These are phyloP conservation scores for Sula dactylatra DNA, from an alignment of 2,113 vertebrate species.

Conservation along the genomic window DNA sequence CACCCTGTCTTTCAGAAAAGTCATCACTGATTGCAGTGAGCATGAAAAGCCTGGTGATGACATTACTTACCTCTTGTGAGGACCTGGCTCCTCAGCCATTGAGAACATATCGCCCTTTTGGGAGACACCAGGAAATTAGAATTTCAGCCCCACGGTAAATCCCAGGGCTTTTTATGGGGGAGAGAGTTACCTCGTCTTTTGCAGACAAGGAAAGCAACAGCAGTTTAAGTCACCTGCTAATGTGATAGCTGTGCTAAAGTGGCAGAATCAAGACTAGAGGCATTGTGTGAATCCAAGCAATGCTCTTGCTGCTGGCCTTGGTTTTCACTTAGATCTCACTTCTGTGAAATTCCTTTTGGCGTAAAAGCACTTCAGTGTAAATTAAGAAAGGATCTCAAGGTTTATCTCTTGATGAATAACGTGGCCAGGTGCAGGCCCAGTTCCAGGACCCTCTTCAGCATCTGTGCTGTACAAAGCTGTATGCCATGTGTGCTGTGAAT, in stretches of 20 bases:
- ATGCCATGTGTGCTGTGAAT: background rate
- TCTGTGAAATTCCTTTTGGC: background rate
- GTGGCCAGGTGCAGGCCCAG: background rate
- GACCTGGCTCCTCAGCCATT: background rate
- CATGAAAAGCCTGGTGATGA: background rate
- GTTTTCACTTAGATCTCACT: background rate
- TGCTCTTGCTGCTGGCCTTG: background rate
- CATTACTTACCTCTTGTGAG: background rate
- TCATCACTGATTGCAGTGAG: background rate
- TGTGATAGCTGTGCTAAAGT: background rate
- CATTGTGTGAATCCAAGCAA: background rate
- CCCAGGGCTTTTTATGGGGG: background rate
- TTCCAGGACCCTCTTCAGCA: background rate
- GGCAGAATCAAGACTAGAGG: background rate
- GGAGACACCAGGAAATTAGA: background rate
- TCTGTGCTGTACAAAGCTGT: background rate
- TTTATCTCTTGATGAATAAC: conserved; percentile 12
- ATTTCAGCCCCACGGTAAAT: background rate
- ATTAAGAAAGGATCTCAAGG: background rate
- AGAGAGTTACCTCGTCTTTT: background rate
- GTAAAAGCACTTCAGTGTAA: background rate
- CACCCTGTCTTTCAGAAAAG: background rate
- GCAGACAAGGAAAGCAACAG: background rate
- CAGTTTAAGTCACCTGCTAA: background rate
- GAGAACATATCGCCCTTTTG: background rate